Base-by-base conservation (phyloP, 2,113 vertebrate species). In the Boulengeromyrus knoepffleri region DNA sequence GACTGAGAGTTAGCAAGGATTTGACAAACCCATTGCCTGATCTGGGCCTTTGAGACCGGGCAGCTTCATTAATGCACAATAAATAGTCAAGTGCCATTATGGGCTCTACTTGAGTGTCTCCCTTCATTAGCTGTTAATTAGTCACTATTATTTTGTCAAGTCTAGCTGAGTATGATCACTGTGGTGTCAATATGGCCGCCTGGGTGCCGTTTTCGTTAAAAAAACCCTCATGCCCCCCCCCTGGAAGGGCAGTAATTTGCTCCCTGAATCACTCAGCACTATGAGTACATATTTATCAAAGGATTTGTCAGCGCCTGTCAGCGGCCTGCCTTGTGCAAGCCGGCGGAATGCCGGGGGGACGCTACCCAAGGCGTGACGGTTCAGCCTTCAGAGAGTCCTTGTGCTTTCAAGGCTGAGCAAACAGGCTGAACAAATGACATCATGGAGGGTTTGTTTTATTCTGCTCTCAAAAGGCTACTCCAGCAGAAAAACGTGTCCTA, bases 71-170 rank as follows among this genome's bases (percentile, higher is more conserved):
- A 94, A 92, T 91, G 90, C 90, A 91, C 92, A 92, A 95, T 94
- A 95, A 94, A 94, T 94, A 92, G 93, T 95, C 93, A 24, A 42
- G 36, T 62, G 15, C 21, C 39, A 45, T 2, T 7, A 21, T 42
- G 21, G 52, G 6, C 8, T 45, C 24, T 90, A 83, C 88, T 66
- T 12, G 89, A 84, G 90, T 56, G 90, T 91, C 92, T 94, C 93
- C 93, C 94, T 95, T 93, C 93, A 95, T 95, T 95, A 95, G 94
- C 91, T 92, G 91, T 93, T 92, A 95, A 96, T 95, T 93, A 94
- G 93, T 90, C 85, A 91, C 58, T 84, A 91, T 94, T 95, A 95
- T 94, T 93, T 92, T 91, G 90, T 87, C 62, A 91, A 27, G 89
- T 36, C 92, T 96, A 96, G 96, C 95, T 95, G 94, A 94, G 95